These are phyloP conservation scores for Eriosoma lanigerum DNA, from an alignment of 1,140 invertebrate genomes.

Conservation along the genomic window DNA sequence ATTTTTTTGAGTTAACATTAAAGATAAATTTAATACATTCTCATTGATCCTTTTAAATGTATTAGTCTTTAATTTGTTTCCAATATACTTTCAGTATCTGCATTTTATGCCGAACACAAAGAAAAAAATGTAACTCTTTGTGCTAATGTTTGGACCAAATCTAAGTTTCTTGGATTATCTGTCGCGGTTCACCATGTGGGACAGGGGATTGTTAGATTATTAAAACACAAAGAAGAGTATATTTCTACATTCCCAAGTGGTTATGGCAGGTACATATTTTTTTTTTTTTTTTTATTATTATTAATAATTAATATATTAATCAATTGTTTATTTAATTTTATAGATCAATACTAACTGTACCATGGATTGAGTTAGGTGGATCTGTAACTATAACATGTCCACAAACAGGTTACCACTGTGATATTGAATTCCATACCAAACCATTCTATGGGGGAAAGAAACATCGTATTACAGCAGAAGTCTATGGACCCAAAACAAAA, in stretches of 20 bases:
- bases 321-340: neutral
- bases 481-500: conserved; percentile 75
- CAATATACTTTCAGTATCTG: conserved; percentile 70
- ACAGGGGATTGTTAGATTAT: conserved; percentile 75
- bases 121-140: conserved; percentile 87
- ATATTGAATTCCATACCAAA: conserved; percentile 92
- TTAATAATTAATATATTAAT: neutral
- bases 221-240: conserved; percentile 88
- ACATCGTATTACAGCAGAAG: conserved; percentile 83
- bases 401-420: conserved; percentile 85
- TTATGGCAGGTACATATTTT: conserved; percentile 72
- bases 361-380: conserved; percentile 96
- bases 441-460: conserved; percentile 96
- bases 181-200: conserved; percentile 90
- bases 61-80: conserved; percentile 9
- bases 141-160: conserved; percentile 96
- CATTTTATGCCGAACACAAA: conserved; percentile 94
- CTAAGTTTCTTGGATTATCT: conserved; percentile 94
- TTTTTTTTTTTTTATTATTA: neutral
- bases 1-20: no score
- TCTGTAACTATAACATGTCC: conserved; percentile 82
- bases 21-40: no score
- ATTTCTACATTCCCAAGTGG: conserved; percentile 93
- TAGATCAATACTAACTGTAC: conserved; percentile 62
- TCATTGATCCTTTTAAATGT: no score